Base-by-base conservation (phyloP, 2,888 invertebrate genomes). In the Parnassius mnemosyne region DNA sequence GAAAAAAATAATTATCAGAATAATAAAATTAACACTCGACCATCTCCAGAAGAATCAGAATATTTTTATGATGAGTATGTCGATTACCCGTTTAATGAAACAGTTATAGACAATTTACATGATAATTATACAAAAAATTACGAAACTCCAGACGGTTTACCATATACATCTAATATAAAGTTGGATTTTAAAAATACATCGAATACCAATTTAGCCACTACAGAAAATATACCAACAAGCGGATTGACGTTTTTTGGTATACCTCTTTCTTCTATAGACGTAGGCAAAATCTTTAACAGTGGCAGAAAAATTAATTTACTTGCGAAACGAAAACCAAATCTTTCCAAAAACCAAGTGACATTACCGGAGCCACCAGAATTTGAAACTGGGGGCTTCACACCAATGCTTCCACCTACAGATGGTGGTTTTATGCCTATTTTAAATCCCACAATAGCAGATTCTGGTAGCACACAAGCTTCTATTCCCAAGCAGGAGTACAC, bases 201-300 rank as follows among this genome's bases (percentile, higher is more conserved):
- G 9, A 73, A 75, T 16, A 83, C 88, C 57, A 87, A 87, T 67
- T 85, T 74, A 53, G 60, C 80, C 16, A 79, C 87, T 60, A 75
- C 82, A 59, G 80, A 84, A 46, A 90, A 89, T 44, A 90, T 93
- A 0, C 93, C 94, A 0, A 79, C 72, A 2, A 93, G 94, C 66
- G 94, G 95, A 1, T 96, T 96, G 69, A 96, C 97, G 12, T 96
- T 97, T 77, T 97, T 97, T 74, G 97, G 97, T 0, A 94, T 97
- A 77, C 97, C 97, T 0, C 78, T 97, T 64, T 95, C 96, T 1
- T 92, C 93, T 49, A 80, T 97, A 54, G 94, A 94, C 69, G 93
- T 96, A 73, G 94, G 94, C 11, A 94, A 94, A 72, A 84, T 96
- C 51, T 92, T 95, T 43, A 89, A 83, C 55, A 87, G 83, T 44